Evolutionary conservation across 2,797 vertebrate genomes (phyloP).

Genomic region (Mastacembelus armatus): DNA sequence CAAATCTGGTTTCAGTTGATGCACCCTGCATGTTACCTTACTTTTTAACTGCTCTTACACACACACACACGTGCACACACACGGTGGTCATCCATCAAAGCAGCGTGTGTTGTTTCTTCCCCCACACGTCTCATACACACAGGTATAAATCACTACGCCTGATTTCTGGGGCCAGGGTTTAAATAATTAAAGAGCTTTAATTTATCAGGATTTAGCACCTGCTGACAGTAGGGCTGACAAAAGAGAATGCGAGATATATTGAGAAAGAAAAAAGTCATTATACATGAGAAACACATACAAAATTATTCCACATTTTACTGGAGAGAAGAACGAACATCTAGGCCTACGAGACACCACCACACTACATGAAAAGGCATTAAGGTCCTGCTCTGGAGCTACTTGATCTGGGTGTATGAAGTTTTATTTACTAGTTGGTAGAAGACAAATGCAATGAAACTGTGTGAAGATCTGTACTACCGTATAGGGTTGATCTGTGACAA

Average conservation of each 20-base stretch:
- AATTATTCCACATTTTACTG: constrained; percentile 62
- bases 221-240: constrained; percentile 75
- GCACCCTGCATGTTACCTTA: constrained; percentile 25
- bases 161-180: constrained; percentile 83
- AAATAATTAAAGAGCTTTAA: constrained; percentile 88
- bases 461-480: constrained; percentile 27
- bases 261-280: constrained; percentile 34
- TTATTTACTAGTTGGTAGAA: constrained; percentile 48
- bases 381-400: constrained; percentile 65
- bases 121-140: constrained; percentile 70
- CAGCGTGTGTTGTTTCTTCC: constrained; percentile 74
- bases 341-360: constrained; percentile 50
- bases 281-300: constrained; percentile 55
- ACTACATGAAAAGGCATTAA: constrained; percentile 56
- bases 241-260: constrained; percentile 62
- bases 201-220: constrained; percentile 84
- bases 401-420: constrained; percentile 53
- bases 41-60: constrained; percentile 35
- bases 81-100: constrained; percentile 74
- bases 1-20: constrained; percentile 26
- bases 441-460: constrained; percentile 36
- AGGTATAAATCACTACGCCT: constrained; percentile 81
- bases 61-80: constrained; percentile 33
- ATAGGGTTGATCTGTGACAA: constrained; percentile 38
- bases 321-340: constrained; percentile 36